A percentile compares a stretch with the other conserved stretches of the same genome.
Evolutionary conservation across 1,140 invertebrate species (phyloP).

Genomic region (Monochamus saltuarius): DNA sequence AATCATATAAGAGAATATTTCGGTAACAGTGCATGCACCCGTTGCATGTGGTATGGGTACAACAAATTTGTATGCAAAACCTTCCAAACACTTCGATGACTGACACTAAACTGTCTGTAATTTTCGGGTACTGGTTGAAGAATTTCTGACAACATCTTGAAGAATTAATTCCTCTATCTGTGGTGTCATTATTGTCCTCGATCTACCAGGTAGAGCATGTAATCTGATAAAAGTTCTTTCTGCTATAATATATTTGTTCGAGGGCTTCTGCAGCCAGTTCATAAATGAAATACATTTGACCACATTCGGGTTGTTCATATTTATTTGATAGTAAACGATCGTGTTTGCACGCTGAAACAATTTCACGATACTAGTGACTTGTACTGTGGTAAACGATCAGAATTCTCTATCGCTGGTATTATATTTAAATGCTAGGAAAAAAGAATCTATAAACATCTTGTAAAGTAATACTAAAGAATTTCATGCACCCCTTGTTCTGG

Average conservation of each 20-base stretch:
- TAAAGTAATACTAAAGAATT: too few relatives aligned
- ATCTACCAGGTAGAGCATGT: neutral
- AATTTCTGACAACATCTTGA: neutral
- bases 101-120: neutral
- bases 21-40: neutral
- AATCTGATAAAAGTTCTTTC: too few relatives aligned
- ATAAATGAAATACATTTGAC: neutral
- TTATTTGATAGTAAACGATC: neutral
- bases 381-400: too few relatives aligned
- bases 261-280: neutral
- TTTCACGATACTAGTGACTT: too few relatives aligned
- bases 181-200: neutral
- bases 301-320: neutral
- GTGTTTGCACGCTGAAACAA: slow-evolving; percentile 3
- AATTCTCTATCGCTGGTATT: too few relatives aligned
- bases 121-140: slow-evolving; percentile 5
- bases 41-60: neutral
- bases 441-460: too few relatives aligned
- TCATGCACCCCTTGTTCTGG: too few relatives aligned
- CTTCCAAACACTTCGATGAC: neutral
- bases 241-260: neutral
- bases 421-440: too few relatives aligned
- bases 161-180: too few relatives aligned
- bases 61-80: slow-evolving; percentile 1
- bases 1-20: neutral